Evolutionary conservation across 2,888 invertebrate species (phyloP), one percentile per base, ranked within the genome.

Genomic region (Acanthosepion esculentum): DNA sequence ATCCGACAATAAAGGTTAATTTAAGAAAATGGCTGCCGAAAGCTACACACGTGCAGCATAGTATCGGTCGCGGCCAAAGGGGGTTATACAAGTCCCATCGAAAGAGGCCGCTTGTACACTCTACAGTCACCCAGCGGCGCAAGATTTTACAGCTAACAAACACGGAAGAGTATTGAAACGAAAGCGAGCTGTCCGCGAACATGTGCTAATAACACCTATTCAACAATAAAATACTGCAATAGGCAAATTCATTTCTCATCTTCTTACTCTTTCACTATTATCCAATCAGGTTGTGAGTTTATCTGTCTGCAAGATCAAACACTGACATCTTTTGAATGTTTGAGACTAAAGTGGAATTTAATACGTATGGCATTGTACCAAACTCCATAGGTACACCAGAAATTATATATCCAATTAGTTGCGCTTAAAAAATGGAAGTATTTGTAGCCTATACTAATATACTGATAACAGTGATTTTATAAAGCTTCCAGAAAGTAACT

Each of bases 1-100:
- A 78, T 78, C 78, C n/a, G 78, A 78, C 78, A 78, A 78, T 78
- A 78, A 78, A 78, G 78, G 78, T 78, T 78, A 78, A 78, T 78
- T 78, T 78, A 33, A 78, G 78, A 78, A 78, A 78, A 78, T 78
- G 78, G n/a, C 78, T 18, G 78, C 78, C n/a, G n/a, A 78, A 78
- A 78, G 78, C n/a, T n/a, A 78, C 78, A 78, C 78, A 78, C n/a
- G 78, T 78, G 78, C 78, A 78, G 78, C 78, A 78, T 78, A 78
- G 78, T 33, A 78, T 78, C n/a, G 78, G n/a, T n/a, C 78, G 78
- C n/a, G n/a, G 78, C 78, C 78, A 78, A n/a, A 78, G 78, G 78
- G n/a, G 78, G 12, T 78, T 78, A 78, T 78, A 78, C 78, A 78
- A n/a, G 78, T 78, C 78, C n/a, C n/a, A 78, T 78, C 78, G 78